phyloP scores from a whole-genome alignment of 2,113 vertebrate species.

The Nothobranchius furzeri region DNA sequence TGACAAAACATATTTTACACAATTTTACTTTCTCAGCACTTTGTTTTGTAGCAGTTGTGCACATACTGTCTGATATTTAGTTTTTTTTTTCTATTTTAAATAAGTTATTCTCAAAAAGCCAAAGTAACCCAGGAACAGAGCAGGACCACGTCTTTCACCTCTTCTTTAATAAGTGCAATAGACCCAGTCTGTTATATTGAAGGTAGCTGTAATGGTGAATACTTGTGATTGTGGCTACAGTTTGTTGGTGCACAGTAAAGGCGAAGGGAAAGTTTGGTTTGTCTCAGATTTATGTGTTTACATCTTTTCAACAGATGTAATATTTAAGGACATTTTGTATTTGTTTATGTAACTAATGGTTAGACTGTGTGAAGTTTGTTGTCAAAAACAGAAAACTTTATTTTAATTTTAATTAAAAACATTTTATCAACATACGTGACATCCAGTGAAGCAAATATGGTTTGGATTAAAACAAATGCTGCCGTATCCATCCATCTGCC shows the following conservation, averaged over 20 bases:
- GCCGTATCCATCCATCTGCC: neutral
- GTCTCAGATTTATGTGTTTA: conserved; percentile 12
- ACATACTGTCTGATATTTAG: conserved; percentile 34
- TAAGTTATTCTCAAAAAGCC: conserved; percentile 63
- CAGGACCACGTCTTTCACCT: conserved; percentile 35
- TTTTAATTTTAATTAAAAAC: conserved; percentile 16
- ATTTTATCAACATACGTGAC: neutral
- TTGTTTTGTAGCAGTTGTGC: conserved; percentile 53
- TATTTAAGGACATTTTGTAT: conserved; percentile 13
- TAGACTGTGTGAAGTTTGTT: conserved; percentile 1
- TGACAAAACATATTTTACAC: too few relatives aligned
- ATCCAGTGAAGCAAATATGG: neutral
- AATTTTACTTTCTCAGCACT: conserved; percentile 58
- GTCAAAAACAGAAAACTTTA: neutral
- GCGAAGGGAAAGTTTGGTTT: conserved; percentile 6
- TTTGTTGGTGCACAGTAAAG: neutral
- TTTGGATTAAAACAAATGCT: too few relatives aligned
- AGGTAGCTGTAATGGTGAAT: neutral
- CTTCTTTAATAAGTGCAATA: conserved; percentile 68
- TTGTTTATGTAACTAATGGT: conserved; percentile 10
- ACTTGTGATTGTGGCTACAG: too few relatives aligned
- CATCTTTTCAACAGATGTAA: conserved; percentile 17
- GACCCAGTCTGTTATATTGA: conserved; percentile 38
- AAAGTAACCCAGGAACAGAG: conserved; percentile 63
- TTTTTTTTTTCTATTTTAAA: conserved; percentile 12